Evolutionary conservation across 2,888 invertebrate species (phyloP).

Genomic region (Cryptophagus acutangulus): DNA sequence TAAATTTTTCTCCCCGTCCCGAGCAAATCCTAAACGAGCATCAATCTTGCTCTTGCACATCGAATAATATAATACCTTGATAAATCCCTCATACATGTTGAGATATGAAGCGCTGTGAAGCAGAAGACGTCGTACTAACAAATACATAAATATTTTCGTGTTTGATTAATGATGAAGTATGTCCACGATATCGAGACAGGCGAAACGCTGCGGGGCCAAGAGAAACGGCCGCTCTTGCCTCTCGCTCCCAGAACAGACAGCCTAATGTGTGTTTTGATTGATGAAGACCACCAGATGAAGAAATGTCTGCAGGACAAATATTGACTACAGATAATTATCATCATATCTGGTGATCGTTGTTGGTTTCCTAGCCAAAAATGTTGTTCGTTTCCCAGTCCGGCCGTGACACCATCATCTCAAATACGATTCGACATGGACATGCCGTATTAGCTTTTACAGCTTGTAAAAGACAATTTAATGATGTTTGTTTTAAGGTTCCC

Average conservation of each 20-base stretch:
- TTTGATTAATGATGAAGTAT: constrained; percentile 42
- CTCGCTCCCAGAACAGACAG: constrained; percentile 34
- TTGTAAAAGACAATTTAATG: constrained; percentile 9
- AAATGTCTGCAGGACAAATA: constrained; percentile 45
- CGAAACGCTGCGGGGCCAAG: constrained; percentile 13
- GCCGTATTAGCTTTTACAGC: constrained; percentile 23
- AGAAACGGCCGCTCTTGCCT: constrained; percentile 15
- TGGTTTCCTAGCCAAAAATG: constrained; percentile 2
- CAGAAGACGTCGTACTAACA: constrained; percentile 34
- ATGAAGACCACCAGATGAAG: constrained; percentile 48
- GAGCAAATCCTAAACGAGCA: no score
- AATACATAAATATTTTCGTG: constrained; percentile 36
- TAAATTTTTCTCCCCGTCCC: no score
- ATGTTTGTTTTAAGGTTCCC: background rate
- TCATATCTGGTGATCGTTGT: constrained; percentile 17
- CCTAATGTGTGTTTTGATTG: constrained; percentile 45
- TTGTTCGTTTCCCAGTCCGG: constrained; percentile 1
- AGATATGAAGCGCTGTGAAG: constrained; percentile 28
- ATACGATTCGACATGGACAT: constrained; percentile 33
- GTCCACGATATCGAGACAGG: constrained; percentile 32
- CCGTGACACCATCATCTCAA: constrained; percentile 16
- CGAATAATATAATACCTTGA: no score
- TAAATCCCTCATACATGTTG: constrained; percentile 16
- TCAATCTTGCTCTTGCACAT: no score
- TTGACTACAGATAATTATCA: constrained; percentile 46